These are phyloP conservation scores for Panorpa germanica DNA, from an alignment of 2,888 invertebrate genomes.

Conservation along the genomic window DNA sequence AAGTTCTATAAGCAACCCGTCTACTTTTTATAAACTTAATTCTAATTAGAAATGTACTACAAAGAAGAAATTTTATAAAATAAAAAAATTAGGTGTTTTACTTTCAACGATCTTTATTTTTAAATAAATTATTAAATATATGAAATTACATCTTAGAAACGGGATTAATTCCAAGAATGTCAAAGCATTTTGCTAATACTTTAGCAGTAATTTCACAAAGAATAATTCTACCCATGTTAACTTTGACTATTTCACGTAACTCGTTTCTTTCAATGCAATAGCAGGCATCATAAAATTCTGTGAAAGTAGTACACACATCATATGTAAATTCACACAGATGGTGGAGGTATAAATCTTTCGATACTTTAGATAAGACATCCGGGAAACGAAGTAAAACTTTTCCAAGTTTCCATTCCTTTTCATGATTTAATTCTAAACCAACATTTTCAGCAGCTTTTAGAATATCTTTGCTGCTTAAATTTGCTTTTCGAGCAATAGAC, in stretches of 20 bases:
- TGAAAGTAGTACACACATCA: slow-evolving; percentile 80
- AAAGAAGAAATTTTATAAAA: no score
- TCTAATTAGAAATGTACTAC: no score
- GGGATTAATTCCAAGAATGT: slow-evolving; percentile 80
- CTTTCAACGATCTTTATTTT: background rate
- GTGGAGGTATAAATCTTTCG: slow-evolving; percentile 68
- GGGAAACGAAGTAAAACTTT: slow-evolving; percentile 75
- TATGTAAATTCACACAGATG: slow-evolving; percentile 89
- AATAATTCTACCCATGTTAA: slow-evolving; percentile 73
- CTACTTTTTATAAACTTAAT: no score
- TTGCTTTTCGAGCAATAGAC: slow-evolving; percentile 69
- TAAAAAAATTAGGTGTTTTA: no score
- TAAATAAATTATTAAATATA: background rate
- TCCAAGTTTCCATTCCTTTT: slow-evolving; percentile 86
- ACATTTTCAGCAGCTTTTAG: slow-evolving; percentile 36
- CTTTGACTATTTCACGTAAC: slow-evolving; percentile 57
- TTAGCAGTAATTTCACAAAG: slow-evolving; percentile 84
- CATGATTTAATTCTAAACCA: slow-evolving; percentile 57
- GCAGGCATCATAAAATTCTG: slow-evolving; percentile 95
- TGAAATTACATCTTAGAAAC: slow-evolving; percentile 76
- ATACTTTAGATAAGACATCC: slow-evolving; percentile 65
- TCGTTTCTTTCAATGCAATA: slow-evolving; percentile 92
- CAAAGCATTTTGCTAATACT: slow-evolving; percentile 71
- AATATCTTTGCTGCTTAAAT: slow-evolving; percentile 40
- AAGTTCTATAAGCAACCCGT: no score